These are phyloP conservation scores for Lepeophtheirus salmonis DNA, from an alignment of 1,140 invertebrate species.

Conservation along the genomic window DNA sequence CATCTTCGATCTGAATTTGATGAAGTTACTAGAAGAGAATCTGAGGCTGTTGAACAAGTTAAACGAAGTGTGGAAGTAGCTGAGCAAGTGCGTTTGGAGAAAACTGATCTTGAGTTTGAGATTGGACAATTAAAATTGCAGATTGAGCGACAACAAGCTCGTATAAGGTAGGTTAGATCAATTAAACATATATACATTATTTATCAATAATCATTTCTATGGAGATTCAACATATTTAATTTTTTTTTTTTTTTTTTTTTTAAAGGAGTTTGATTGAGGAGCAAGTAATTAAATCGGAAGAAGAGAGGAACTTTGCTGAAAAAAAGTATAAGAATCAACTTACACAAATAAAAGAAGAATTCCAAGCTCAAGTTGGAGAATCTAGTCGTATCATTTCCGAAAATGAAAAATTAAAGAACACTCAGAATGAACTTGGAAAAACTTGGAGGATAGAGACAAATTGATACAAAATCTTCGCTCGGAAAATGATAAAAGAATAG, in stretches of 20 bases:
- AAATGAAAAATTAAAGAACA: neutral
- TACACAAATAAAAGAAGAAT: neutral
- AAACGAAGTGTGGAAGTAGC: neutral
- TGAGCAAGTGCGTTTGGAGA: neutral
- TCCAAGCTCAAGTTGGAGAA: neutral
- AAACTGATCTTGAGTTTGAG: neutral
- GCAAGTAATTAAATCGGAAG: neutral
- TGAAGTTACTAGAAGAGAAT: neutral
- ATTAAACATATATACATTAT: no score
- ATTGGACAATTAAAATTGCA: neutral
- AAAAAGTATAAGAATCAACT: neutral
- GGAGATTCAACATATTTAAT: no score
- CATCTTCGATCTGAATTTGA: neutral
- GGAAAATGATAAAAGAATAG: neutral
- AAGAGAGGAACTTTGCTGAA: neutral
- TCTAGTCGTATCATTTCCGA: neutral
- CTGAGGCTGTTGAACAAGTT: slow-evolving; percentile 1
- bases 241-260: no score
- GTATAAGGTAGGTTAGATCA: no score
- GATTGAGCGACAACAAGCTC: neutral
- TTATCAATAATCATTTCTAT: no score
- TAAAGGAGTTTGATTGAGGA: neutral
- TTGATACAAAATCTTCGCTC: neutral
- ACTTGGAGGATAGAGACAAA: neutral
- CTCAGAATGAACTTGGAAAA: neutral